These are phyloP conservation scores for Caenorhabditis sinica DNA, from an alignment of 2,888 invertebrate species.

Conservation along the genomic window DNA sequence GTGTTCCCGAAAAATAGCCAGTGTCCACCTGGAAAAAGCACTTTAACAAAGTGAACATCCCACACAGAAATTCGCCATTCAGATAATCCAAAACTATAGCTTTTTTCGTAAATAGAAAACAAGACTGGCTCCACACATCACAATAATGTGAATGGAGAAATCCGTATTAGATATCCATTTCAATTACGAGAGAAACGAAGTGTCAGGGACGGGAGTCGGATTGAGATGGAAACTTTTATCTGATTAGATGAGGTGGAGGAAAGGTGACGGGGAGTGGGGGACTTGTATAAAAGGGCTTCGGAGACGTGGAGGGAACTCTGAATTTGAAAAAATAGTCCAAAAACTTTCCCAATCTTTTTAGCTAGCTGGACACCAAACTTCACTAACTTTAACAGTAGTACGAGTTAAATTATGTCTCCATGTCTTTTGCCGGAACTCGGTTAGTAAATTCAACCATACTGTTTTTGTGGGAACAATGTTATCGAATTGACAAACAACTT, in stretches of 20 bases:
- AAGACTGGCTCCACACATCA: neutral
- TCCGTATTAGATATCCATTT: slow-evolving; percentile 10
- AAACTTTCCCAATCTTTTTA: too few relatives aligned
- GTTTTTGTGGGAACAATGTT: too few relatives aligned
- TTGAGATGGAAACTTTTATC: neutral
- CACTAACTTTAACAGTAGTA: too few relatives aligned
- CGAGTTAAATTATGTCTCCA: too few relatives aligned
- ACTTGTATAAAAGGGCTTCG: neutral
- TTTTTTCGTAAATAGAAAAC: neutral
- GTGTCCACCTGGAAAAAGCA: slow-evolving; percentile 3
- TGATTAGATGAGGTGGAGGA: slow-evolving; percentile 13
- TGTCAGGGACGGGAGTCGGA: slow-evolving; percentile 18
- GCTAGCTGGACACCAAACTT: too few relatives aligned
- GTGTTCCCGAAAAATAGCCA: neutral
- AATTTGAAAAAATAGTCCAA: too few relatives aligned
- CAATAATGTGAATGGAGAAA: neutral
- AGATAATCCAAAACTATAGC: slow-evolving; percentile 8
- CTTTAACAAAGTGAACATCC: neutral
- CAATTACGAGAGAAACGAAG: neutral
- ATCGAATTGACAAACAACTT: too few relatives aligned
- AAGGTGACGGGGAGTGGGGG: neutral
- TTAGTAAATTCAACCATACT: too few relatives aligned
- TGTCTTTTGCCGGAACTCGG: too few relatives aligned
- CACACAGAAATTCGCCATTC: too few relatives aligned
- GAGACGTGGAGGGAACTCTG: neutral